phyloP scores from a whole-genome alignment of 2,113 vertebrate genomes.

The Zosterops pallidus region DNA sequence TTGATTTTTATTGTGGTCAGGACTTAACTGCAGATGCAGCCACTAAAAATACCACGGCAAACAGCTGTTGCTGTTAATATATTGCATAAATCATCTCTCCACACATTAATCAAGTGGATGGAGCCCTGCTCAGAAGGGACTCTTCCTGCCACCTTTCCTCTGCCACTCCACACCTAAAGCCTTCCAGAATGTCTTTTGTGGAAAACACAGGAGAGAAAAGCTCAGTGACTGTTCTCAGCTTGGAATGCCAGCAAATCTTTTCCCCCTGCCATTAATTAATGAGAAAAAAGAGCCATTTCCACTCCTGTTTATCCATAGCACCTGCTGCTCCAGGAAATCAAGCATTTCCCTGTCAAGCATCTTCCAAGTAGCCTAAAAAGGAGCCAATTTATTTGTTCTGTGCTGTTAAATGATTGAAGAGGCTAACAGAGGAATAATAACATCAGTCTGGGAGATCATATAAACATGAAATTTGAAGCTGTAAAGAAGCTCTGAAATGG shows the following conservation, averaged over 20 bases:
- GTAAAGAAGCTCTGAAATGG: not conserved
- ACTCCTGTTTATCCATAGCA: not conserved
- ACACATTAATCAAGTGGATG: not conserved
- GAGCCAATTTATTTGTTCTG: not conserved
- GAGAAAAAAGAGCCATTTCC: not conserved
- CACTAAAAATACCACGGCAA: not conserved
- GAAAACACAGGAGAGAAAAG: not conserved
- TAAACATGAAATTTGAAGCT: not conserved
- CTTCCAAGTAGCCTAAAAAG: conserved; percentile 7
- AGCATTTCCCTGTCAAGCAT: not conserved
- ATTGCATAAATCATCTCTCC: not conserved
- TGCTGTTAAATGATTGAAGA: not conserved
- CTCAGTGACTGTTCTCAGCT: not conserved
- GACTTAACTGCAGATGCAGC: not conserved
- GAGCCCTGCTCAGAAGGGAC: not conserved
- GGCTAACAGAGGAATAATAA: not conserved
- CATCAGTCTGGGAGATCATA: not conserved
- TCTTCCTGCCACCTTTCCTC: not conserved
- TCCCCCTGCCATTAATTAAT: not conserved
- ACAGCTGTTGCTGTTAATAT: not conserved
- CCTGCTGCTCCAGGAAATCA: not conserved
- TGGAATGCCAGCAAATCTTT: not conserved
- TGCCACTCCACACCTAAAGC: not conserved
- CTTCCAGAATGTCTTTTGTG: not conserved
- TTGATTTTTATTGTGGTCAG: not conserved